Percentiles rank a stretch among this genome's conserved stretches.
phyloP scores from a whole-genome alignment of 2,888 invertebrate genomes.

The Myathropa florea region DNA sequence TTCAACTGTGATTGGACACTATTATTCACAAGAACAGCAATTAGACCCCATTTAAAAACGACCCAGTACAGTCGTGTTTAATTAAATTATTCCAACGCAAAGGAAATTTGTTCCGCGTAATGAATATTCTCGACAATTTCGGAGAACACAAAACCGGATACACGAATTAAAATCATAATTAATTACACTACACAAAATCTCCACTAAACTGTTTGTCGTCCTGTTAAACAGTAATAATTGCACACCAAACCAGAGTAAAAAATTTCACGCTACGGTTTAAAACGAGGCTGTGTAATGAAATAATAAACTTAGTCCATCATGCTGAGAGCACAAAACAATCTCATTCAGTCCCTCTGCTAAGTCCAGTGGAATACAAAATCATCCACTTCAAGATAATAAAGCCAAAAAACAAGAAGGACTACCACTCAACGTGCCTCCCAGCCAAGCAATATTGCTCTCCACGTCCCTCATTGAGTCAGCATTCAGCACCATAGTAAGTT shows the following conservation, averaged over 20 bases:
- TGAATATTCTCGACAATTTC: conserved; percentile 12
- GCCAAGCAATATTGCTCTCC: background rate
- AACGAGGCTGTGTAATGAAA: conserved; percentile 29
- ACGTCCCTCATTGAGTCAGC: background rate
- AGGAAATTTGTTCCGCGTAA: conserved; percentile 20
- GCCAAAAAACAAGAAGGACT: conserved; percentile 18
- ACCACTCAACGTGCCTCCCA: background rate
- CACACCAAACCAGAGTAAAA: conserved; percentile 30
- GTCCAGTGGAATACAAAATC: conserved; percentile 23
- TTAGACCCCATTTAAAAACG: background rate
- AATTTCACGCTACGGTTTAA: background rate
- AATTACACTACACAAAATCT: conserved; percentile 36
- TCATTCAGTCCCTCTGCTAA: no score
- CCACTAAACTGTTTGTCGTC: conserved; percentile 55
- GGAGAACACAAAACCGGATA: conserved; percentile 14
- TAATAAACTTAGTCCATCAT: conserved; percentile 49
- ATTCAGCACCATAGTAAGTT: background rate
- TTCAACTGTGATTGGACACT: background rate
- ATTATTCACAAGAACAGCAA: background rate
- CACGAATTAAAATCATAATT: conserved; percentile 52
- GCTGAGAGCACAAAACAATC: conserved; percentile 23
- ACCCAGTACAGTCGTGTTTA: background rate
- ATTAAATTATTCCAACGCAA: background rate
- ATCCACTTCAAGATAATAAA: conserved; percentile 35
- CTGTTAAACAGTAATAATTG: conserved; percentile 44